phyloP scores from a whole-genome alignment of 2,888 invertebrate genomes.

The Epinotia nisella region DNA sequence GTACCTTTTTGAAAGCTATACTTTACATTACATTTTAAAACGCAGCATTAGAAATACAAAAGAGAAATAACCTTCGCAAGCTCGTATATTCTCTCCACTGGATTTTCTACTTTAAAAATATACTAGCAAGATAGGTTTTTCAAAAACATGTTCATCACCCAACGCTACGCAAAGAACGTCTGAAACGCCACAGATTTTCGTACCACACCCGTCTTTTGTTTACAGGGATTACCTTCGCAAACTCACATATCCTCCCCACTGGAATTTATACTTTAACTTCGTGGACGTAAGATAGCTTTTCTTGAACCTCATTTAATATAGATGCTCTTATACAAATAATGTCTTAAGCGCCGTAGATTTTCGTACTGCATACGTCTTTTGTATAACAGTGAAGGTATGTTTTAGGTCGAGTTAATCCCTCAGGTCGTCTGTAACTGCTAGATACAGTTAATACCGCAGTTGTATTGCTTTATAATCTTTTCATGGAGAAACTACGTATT shows the following conservation, averaged over 20 bases:
- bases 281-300: background rate
- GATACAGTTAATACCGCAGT: slow-evolving; percentile 19
- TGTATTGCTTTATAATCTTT: slow-evolving; percentile 18
- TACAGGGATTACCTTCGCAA: background rate
- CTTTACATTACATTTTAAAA: slow-evolving; percentile 7
- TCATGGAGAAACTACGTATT: slow-evolving; percentile 6
- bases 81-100: background rate
- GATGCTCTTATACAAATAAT: background rate
- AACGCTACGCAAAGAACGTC: background rate
- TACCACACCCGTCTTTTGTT: background rate
- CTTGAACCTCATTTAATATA: background rate
- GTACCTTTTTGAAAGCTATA: background rate
- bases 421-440: slow-evolving; percentile 7
- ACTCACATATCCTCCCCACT: background rate
- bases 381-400: slow-evolving; percentile 3
- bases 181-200: background rate
- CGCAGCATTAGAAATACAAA: background rate
- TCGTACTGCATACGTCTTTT: background rate
- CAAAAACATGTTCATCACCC: background rate
- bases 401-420: slow-evolving; percentile 13
- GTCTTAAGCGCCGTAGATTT: background rate
- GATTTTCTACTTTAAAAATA: background rate
- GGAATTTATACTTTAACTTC: background rate
- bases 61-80: background rate
- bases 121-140: background rate